Base-by-base conservation (phyloP, 30 jellyfish, hydroid and myxozoan genomes). In the Chrysaora quinquecirrha region DNA sequence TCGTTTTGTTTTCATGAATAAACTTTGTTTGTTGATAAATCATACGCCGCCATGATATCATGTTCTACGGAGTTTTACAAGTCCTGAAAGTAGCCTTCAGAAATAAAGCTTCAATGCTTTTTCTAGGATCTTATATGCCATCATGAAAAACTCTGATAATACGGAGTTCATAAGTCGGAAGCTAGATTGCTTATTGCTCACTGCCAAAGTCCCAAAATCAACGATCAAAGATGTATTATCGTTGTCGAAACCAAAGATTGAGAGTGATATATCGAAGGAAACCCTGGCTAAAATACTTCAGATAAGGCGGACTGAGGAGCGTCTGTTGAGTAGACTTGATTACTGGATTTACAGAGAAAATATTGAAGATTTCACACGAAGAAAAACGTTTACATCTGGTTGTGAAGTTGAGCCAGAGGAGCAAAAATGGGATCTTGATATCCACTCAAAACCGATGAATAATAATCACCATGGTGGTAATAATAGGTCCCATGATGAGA, bases 271-370 rank as follows among this genome's bases (percentile, higher is more conserved):
- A 9, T 52, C 62, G 27, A 54, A 67, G 35, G 85, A 35, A 58
- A 82, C 82, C 28, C 34, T 82, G 30, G 92, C 78, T 11, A 7
- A 30, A 0, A 69, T 82, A 7, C 35, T 71, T 79, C 64, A 28
- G n/a, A 52, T 68, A 31, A 82, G 66, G 46, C 79, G 85, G 22
- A 27, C 78, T 1, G 92, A 82, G 25, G 92, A 82, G 18, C 28
- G 92, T 56, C 28, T 82, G 6, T 34, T 58, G 78, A 70, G 76
- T 10, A 69, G 92, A 48, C 64, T 82, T 10, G 92, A 82, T 47
- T 82, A 82, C 30, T 82, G 92, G 92, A 82, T 82, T 3, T 35
- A 68, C 34, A 85, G 92, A 16, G 78, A 82, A n/a, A 27, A 32
- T 27, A 28, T 65, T 35, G 61, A 38, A 12, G 85, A 54, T 4